Conservation (phyloP, 2,888 invertebrate genomes). For the Argyresthia albistria region DNA sequence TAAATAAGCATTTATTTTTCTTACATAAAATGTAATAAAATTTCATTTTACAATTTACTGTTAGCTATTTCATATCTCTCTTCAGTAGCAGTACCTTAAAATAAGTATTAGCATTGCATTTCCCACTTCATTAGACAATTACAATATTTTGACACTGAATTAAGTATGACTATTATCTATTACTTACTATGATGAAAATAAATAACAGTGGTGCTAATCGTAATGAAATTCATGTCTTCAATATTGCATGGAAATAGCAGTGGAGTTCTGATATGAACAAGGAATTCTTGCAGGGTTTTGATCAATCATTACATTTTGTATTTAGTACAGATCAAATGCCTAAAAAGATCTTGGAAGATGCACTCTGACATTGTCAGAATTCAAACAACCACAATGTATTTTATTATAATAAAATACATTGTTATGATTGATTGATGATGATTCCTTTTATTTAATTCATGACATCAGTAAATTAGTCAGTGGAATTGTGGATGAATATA, state of each 20-base stretch:
- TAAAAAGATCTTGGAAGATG: no score
- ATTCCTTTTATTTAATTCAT: no score
- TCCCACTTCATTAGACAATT: slow-evolving; percentile 36
- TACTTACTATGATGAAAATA: not conserved
- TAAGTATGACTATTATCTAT: not conserved
- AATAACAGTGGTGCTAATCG: not conserved
- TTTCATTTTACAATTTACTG: slow-evolving; percentile 43
- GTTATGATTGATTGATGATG: no score
- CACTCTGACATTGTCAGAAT: no score
- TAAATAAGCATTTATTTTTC: slow-evolving; percentile 19
- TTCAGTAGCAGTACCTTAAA: slow-evolving; percentile 25
- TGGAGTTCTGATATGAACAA: not conserved
- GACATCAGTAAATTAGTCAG: no score
- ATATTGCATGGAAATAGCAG: not conserved
- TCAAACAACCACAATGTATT: no score
- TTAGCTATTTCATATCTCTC: slow-evolving; percentile 39
- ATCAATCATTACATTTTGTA: no score
- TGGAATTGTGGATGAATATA: no score
- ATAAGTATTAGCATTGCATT: slow-evolving; percentile 27
- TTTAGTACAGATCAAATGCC: no score
- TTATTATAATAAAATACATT: no score
- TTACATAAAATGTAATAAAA: slow-evolving; percentile 49
- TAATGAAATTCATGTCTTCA: slow-evolving; percentile 1
- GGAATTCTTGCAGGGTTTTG: no score
- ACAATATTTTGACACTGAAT: slow-evolving; percentile 28